phyloP scores from a whole-genome alignment of 2,797 vertebrate species.

The Tragelaphus eurycerus region DNA sequence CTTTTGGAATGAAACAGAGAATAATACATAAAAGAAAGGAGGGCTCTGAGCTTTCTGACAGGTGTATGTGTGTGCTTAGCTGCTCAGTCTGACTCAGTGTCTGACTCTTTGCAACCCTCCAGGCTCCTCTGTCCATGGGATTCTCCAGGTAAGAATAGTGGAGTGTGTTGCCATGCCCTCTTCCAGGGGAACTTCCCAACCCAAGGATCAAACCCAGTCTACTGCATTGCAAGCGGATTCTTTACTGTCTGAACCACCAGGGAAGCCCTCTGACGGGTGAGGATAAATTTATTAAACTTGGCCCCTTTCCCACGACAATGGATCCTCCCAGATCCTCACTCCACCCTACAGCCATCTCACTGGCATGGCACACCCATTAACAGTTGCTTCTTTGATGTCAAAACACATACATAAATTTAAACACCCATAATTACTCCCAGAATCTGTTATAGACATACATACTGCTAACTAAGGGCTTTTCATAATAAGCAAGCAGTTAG shows the following conservation, averaged over 20 bases:
- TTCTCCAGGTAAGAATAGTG: background rate
- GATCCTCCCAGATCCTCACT: background rate
- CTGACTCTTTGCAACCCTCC: background rate
- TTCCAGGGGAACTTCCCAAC: background rate
- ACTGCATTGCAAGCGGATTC: background rate
- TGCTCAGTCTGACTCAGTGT: background rate
- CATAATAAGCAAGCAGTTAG: background rate
- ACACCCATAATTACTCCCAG: background rate
- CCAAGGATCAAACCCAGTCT: background rate
- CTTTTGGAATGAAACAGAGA: conserved; percentile 8
- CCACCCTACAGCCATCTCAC: background rate
- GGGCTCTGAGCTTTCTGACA: background rate
- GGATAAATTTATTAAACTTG: background rate
- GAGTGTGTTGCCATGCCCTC: background rate
- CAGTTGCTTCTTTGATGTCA: background rate
- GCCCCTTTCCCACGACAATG: background rate
- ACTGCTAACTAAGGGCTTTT: background rate
- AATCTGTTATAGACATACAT: background rate
- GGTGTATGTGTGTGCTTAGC: background rate
- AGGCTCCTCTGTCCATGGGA: background rate
- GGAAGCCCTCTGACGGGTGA: background rate
- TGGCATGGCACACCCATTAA: background rate
- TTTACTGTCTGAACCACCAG: background rate
- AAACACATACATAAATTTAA: conserved; percentile 55
- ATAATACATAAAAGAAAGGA: background rate